Percentiles rank a stretch among this genome's conserved stretches.
phyloP scores from a whole-genome alignment of 2,888 invertebrate genomes.

The Agapostemon virescens region DNA sequence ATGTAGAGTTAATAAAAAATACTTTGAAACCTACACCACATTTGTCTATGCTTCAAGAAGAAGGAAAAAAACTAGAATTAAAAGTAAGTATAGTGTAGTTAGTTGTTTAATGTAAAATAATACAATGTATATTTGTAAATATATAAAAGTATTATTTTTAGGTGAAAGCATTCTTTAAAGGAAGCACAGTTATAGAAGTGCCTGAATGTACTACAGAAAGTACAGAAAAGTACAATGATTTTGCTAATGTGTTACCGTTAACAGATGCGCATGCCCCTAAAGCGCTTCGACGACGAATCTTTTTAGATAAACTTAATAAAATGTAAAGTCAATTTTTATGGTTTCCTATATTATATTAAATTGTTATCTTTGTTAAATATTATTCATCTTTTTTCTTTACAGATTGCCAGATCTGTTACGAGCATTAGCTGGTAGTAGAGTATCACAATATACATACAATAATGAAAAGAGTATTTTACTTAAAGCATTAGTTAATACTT shows the following conservation, averaged over 20 bases:
- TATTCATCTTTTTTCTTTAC: slow-evolving; percentile 34
- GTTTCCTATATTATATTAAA: neutral
- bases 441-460: slow-evolving; percentile 63
- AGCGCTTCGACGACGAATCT: slow-evolving; percentile 86
- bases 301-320: slow-evolving; percentile 85
- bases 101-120: slow-evolving; percentile 9
- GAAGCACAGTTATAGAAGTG: slow-evolving; percentile 80
- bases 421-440: slow-evolving; percentile 78
- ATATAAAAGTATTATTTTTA: slow-evolving; percentile 45
- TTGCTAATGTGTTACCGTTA: slow-evolving; percentile 83
- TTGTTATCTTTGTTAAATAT: slow-evolving; percentile 17
- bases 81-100: slow-evolving; percentile 78
- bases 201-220: slow-evolving; percentile 61
- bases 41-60: slow-evolving; percentile 84
- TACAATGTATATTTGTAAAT: slow-evolving; percentile 4
- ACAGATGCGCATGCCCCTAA: slow-evolving; percentile 86
- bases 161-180: slow-evolving; percentile 85
- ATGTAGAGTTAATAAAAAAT: slow-evolving; percentile 76
- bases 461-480: slow-evolving; percentile 64
- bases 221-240: slow-evolving; percentile 70
- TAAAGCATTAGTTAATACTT: slow-evolving; percentile 83
- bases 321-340: slow-evolving; percentile 79
- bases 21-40: slow-evolving; percentile 84
- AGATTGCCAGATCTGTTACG: slow-evolving; percentile 83
- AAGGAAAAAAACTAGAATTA: slow-evolving; percentile 84